Base-by-base conservation (phyloP, 2,888 invertebrate species). In the Apodemia zela region DNA sequence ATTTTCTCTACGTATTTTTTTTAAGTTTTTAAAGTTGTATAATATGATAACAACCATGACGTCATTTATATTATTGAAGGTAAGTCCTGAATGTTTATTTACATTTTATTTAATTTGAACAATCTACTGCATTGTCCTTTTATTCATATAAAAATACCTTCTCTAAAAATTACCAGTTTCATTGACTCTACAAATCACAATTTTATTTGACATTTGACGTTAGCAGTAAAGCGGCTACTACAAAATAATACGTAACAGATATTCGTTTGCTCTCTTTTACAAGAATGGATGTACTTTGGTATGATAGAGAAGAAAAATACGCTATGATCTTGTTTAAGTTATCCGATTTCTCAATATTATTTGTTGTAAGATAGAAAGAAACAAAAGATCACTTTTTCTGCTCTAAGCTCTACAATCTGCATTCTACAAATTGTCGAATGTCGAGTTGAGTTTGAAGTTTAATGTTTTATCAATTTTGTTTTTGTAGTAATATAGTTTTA, bases 11-110 rank as follows among this genome's bases (percentile, higher is more conserved):
- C 77, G 82, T 80, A 82, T 84, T 80, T 81, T 85, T 82, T 78
- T 85, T 87, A 68, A 64, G 83, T 77, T 80, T 79, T 73, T 76
- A 74, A 83, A 86, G 82, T 87, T 85, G 83, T 83, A 89, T 87
- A 91, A 82, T 84, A 91, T 92, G 91, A 90, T 89, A 88, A 91
- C 92, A 88, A 91, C 85, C 84, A 92, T 92, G 92, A 90, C 92
- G 90, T 92, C 92, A 88, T 92, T 91, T 80, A 92, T 92, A 80
- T 79, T 92, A 66, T 84, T 92, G 68, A 91, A 92, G 90, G 92
- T 92, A 83, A 85, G 87, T n/a, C 15, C 25, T 57, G 7, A 57
- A 21, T 21, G 8, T 57, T 57, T 57, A 25, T 25, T 57, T 57
- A 57, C 3, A n/a, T 57, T 57, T 25, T 15, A 8, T 29, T 25